Conservation (phyloP, 30 jellyfish, hydroid and myxozoan genomes). For the Morbakka virulenta region DNA sequence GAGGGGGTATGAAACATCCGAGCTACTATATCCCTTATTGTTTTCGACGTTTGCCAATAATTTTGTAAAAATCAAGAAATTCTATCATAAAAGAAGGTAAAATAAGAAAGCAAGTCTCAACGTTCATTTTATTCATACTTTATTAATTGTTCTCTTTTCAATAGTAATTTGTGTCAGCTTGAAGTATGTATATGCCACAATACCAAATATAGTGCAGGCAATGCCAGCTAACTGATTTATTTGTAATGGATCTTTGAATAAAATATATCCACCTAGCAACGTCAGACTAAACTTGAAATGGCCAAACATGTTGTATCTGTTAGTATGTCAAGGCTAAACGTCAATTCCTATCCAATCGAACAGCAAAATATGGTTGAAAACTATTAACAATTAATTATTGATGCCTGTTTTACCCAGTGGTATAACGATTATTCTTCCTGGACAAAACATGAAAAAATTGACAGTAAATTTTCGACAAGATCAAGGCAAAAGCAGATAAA, state of each 20-base stretch:
- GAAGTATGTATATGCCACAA: constrained; percentile 62
- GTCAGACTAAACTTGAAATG: constrained; percentile 79
- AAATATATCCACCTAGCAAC: constrained; percentile 61
- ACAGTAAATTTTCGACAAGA: background rate
- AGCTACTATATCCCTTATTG: no score
- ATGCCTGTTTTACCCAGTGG: background rate
- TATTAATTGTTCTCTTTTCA: constrained; percentile 34
- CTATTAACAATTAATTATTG: background rate
- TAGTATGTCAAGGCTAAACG: background rate
- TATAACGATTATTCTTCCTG: background rate
- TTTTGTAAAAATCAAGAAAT: no score
- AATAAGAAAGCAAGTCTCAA: no score
- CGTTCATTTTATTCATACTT: constrained; percentile 18
- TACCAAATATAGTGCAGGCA: constrained; percentile 65
- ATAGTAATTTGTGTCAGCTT: constrained; percentile 53
- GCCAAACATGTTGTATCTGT: constrained; percentile 88
- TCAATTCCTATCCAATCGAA: no score
- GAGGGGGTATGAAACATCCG: no score
- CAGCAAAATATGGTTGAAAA: no score
- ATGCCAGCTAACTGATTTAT: constrained; percentile 72
- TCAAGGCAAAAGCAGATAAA: background rate
- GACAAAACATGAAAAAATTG: background rate
- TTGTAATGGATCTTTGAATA: constrained; percentile 58
- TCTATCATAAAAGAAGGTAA: no score
- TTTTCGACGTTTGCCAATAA: no score